Base-by-base conservation (phyloP, 2,113 vertebrate species). In the Danionella cerebrum region DNA sequence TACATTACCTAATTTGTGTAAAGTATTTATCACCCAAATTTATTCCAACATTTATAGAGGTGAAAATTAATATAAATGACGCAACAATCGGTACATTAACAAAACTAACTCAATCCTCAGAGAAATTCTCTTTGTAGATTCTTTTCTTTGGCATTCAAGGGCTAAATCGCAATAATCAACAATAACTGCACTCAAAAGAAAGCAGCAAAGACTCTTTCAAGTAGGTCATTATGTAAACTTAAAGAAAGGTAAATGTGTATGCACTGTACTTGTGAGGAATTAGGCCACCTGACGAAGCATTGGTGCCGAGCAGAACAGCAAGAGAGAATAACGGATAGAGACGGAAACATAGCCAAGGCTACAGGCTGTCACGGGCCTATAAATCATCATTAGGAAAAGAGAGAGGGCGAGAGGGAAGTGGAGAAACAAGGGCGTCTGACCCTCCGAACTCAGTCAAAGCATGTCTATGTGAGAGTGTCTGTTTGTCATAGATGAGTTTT, bases 331-430 rank as follows among this genome's bases (percentile, higher is more conserved):
- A 18, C 50, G 59, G 45, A 59, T 22, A 38, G 22, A 69, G 45
- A 60, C 36, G 14, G 21, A 69, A 18, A 54, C 31, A 48, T 21
- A 35, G 55, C 67, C 47, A 41, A 51, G 36, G 67, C 53, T 16
- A 3, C 33, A 9, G 14, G 33, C 2, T n/a, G 8, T 18, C 22
- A 50, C 21, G 22, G 29, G 45, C 55, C 10, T 50, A 69, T 69
- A 60, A 69, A 60, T 69, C 67, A 60, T 41, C 22, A 60, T 69
- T 59, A 69, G 45, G 51, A 6, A 1, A 9, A n/a, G 44, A 55
- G 42, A n/a, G n/a, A n/a, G n/a, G n/a, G 29, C 53, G 31, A 35
- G 54, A 25, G 35, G 59, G 19, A 13, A 2, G 12, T 18, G 39
- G 52, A 67, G 50, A 41, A n/a, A n/a, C n/a, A n/a, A n/a, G n/a